Evolutionary conservation across 2,888 invertebrate species (phyloP).

Genomic region (Elysia crispata): DNA sequence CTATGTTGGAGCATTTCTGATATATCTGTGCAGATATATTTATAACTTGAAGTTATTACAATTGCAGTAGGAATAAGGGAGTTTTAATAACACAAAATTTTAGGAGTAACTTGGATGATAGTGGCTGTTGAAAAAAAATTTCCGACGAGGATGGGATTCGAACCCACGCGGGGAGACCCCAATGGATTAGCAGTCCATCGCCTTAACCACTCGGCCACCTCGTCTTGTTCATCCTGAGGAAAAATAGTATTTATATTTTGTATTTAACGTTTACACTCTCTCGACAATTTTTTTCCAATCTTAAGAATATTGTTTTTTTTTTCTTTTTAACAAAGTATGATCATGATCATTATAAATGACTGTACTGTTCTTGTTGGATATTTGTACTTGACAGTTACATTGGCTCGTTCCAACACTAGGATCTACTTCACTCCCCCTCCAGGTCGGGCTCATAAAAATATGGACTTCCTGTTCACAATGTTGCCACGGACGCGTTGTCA

Average conservation of each 20-base stretch:
- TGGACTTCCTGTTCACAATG: neutral
- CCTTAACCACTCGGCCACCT: conserved; percentile 92
- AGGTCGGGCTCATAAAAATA: neutral
- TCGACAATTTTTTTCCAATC: neutral
- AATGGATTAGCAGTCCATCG: conserved; percentile 92
- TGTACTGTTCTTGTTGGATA: neutral
- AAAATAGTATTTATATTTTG: neutral
- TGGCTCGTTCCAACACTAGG: neutral
- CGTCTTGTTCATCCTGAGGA: conserved; percentile 78
- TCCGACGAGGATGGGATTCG: conserved; percentile 84
- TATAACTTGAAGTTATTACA: too few relatives aligned
- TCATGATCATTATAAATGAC: neutral
- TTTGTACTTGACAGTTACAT: neutral
- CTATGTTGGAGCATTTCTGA: too few relatives aligned
- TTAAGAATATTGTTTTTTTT: neutral
- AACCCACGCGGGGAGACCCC: conserved; percentile 90
- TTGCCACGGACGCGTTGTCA: conserved; percentile 5
- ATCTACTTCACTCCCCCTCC: neutral
- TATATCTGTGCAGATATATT: too few relatives aligned
- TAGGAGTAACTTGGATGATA: neutral
- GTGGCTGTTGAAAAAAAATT: conserved; percentile 42
- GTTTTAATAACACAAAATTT: too few relatives aligned
- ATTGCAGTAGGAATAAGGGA: too few relatives aligned
- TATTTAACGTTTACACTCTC: neutral
- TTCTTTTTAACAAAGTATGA: neutral